A percentile compares a stretch with the other conserved stretches of the same genome.
phyloP scores from a whole-genome alignment of 2,888 invertebrate genomes.

The Sarcophaga carnaria region DNA sequence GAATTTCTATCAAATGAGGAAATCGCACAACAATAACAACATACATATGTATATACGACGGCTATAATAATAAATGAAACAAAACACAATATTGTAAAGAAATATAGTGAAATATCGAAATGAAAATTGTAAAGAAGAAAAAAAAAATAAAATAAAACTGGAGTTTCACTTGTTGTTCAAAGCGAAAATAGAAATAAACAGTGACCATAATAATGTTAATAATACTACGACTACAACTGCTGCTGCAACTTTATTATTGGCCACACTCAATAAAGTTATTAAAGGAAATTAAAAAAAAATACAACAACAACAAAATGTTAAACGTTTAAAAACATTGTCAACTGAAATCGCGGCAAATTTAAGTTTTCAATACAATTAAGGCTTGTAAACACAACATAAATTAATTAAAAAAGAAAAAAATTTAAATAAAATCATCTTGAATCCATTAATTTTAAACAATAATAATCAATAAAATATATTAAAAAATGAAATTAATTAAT shows the following conservation, averaged over 20 bases:
- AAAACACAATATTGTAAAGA: conserved; percentile 31
- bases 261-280: conserved; percentile 20
- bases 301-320: background rate
- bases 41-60: no score
- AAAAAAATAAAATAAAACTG: conserved; percentile 25
- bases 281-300: conserved; percentile 41
- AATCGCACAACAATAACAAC: conserved; percentile 53
- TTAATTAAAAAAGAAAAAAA: conserved; percentile 1
- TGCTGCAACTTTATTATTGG: conserved; percentile 8
- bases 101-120: conserved; percentile 51
- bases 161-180: conserved; percentile 53
- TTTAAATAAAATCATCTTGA: background rate
- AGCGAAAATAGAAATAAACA: conserved; percentile 21
- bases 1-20: conserved; percentile 74
- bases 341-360: background rate
- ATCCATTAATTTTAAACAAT: background rate
- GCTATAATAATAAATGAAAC: background rate
- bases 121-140: conserved; percentile 28
- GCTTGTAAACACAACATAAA: background rate
- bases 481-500: conserved; percentile 18
- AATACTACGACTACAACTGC: background rate
- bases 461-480: no score
- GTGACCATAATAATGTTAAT: background rate
- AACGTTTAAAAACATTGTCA: conserved; percentile 3
- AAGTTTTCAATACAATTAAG: conserved; percentile 1